These are phyloP conservation scores for Ivindomyrus marchei DNA, from an alignment of 2,113 vertebrate genomes.

Conservation along the genomic window DNA sequence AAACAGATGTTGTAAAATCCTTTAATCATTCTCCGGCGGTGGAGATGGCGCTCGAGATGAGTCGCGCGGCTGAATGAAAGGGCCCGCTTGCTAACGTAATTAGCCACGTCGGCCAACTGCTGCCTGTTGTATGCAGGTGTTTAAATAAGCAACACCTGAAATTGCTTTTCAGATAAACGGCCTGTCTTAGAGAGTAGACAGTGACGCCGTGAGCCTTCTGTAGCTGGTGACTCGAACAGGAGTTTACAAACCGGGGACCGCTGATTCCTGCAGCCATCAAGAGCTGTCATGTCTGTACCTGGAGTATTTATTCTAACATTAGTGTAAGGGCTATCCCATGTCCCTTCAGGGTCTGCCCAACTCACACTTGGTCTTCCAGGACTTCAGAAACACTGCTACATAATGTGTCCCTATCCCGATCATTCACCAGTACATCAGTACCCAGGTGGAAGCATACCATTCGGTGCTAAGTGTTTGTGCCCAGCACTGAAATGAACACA, in stretches of 20 bases:
- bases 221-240: not conserved
- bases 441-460: not conserved
- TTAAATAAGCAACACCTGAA: not conserved
- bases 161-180: not conserved
- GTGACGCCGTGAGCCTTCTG: not conserved
- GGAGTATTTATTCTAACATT: not conserved
- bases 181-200: not conserved
- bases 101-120: not conserved
- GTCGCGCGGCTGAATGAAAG: not conserved
- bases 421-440: not conserved
- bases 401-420: not conserved
- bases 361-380: not conserved
- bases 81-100: not conserved
- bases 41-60: not conserved
- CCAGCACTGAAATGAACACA: not conserved
- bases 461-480: not conserved
- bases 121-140: not conserved
- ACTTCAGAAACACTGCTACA: not conserved
- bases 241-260: not conserved
- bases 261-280: not conserved
- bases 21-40: not conserved
- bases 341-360: not conserved
- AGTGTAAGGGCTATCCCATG: not conserved
- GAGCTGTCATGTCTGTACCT: not conserved
- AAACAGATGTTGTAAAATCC: not conserved